Base-by-base conservation (phyloP, 2,113 vertebrate species). In the Numenius arquata region DNA sequence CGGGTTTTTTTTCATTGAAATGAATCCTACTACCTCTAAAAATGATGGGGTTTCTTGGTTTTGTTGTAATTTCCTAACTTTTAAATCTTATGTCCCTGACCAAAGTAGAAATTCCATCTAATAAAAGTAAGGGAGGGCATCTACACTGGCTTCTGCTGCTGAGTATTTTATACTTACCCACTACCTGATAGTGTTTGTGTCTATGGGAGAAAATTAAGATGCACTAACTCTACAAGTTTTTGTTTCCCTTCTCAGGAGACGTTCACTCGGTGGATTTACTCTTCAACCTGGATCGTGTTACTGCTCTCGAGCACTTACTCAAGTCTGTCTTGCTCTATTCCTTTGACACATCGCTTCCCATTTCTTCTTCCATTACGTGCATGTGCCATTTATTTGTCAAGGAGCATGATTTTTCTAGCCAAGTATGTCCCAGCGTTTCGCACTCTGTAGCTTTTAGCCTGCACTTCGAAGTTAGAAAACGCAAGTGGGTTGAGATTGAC, bases 261-360 rank as follows among this genome's bases (percentile, higher is more conserved):
- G 36, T 96, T 88, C 98, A 98, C 25, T 97, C 98, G 10, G 98
- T 98, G 97, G 98, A 99, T 94, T 97, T 99, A 83, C 98, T 98
- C 74, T 99, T 99, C 97, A 99, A 98, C 94, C 97, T 99, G 94
- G 98, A 98, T 79, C 98, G 97, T 48, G 98, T 99, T 11, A 98
- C 98, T 81, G 91, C 97, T 45, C 97, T 98, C 27, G 99, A 99
- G 85, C 98, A 98, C 90, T 96, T 99, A 34, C 97, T 99, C 72
- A 99, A 99, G 97, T 99, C 99, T 1, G 98, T 99, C 87, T 95
- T 99, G 97, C 98, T 99, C 9, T 99, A 99, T 86, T 98, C 98
- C 67, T 97, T 99, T 45, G 98, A 98, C 93, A 97, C 94, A 21
- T 95, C 98, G 2, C 58, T 85, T 41, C 88, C 96, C 15, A 34